Conservation (phyloP, 2,888 invertebrate species). For the Toxonevra muliebris region DNA sequence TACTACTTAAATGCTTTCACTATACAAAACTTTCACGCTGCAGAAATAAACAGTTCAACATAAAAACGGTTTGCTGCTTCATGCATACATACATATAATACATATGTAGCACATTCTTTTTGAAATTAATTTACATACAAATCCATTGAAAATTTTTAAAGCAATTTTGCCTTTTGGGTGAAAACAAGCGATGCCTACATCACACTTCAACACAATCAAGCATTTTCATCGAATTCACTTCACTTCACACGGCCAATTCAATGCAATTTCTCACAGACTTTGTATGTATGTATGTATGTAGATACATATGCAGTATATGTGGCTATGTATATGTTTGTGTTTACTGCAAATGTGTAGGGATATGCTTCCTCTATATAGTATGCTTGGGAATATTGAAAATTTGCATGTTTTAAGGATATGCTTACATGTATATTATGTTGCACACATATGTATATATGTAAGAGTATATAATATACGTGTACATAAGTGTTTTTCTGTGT, state of each 20-base stretch:
- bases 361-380: slow-evolving; percentile 19
- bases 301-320: background rate
- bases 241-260: slow-evolving; percentile 9
- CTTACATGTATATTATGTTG: slow-evolving; percentile 26
- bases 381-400: slow-evolving; percentile 60
- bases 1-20: too few relatives aligned
- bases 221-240: slow-evolving; percentile 58
- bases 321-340: background rate
- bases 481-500: background rate
- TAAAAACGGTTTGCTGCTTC: too few relatives aligned
- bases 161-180: slow-evolving; percentile 10
- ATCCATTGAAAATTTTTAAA: background rate
- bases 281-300: slow-evolving; percentile 4
- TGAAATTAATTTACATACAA: background rate
- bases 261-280: background rate
- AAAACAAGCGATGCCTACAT: slow-evolving; percentile 60
- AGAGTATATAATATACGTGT: background rate
- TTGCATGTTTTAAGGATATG: slow-evolving; percentile 61
- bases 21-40: too few relatives aligned
- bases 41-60: too few relatives aligned
- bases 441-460: background rate
- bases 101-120: too few relatives aligned
- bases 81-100: too few relatives aligned
- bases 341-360: background rate
- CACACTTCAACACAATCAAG: slow-evolving; percentile 63